A percentile compares a stretch with the other conserved stretches of the same genome.
Evolutionary conservation across 2,113 vertebrate species (phyloP).

Genomic region (Pundamilia nyererei): DNA sequence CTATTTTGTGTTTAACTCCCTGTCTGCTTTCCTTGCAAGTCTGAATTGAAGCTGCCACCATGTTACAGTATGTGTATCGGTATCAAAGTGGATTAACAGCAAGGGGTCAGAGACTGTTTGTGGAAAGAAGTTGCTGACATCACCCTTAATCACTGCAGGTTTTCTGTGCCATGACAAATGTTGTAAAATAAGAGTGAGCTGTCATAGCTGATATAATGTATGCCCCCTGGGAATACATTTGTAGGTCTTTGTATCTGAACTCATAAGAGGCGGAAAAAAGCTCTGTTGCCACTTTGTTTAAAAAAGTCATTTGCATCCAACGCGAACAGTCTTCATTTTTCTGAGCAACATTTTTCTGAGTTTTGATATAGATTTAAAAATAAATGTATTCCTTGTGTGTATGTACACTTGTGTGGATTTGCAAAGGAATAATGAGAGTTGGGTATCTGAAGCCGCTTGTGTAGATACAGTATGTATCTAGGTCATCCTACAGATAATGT

Average conservation of each 20-base stretch:
- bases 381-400: background rate
- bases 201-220: conserved; percentile 14
- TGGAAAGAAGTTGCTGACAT: background rate
- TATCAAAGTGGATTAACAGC: background rate
- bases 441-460: conserved; percentile 25
- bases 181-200: conserved; percentile 28
- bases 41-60: background rate
- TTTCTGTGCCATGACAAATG: background rate
- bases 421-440: conserved; percentile 39
- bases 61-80: background rate
- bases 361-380: background rate
- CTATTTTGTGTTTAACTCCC: background rate
- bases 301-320: background rate
- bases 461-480: conserved; percentile 47
- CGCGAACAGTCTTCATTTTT: background rate
- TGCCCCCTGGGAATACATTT: conserved; percentile 21
- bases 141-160: background rate
- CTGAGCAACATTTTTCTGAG: background rate
- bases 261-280: background rate
- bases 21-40: background rate
- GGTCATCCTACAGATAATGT: conserved; percentile 57
- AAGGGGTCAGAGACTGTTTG: background rate
- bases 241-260: conserved; percentile 21
- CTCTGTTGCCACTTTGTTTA: background rate
- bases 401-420: background rate